Conservation (phyloP, 2,888 invertebrate genomes). For the Calliscelio sp. region DNA sequence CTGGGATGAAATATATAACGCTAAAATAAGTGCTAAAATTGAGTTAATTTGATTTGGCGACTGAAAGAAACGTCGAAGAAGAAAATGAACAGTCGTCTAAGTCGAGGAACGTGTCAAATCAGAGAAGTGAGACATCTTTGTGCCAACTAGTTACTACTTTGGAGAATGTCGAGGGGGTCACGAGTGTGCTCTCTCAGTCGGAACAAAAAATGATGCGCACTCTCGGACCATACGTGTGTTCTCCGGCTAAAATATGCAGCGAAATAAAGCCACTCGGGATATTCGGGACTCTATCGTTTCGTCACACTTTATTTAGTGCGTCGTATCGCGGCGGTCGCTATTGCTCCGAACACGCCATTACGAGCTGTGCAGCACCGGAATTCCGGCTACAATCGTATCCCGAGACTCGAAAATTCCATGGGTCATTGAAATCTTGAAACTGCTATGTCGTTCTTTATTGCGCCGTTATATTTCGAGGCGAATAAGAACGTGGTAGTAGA, state of each 20-base stretch:
- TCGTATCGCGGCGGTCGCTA: constrained; percentile 12
- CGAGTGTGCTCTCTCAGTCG: constrained; percentile 50
- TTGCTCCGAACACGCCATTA: constrained; percentile 19
- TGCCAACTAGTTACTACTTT: constrained; percentile 47
- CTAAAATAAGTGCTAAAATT: too few relatives aligned
- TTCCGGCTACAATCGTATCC: constrained; percentile 19
- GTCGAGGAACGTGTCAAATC: constrained; percentile 66
- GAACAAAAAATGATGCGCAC: constrained; percentile 52
- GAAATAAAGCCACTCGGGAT: constrained; percentile 37
- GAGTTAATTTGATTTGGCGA: too few relatives aligned
- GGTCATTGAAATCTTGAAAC: constrained; percentile 45
- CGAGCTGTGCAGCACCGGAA: not conserved
- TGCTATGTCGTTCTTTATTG: constrained; percentile 26
- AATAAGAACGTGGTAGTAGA: constrained; percentile 5
- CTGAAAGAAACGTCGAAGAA: too few relatives aligned
- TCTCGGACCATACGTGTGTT: constrained; percentile 22
- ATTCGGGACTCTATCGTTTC: constrained; percentile 36
- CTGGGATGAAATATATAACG: too few relatives aligned
- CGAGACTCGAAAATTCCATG: constrained; percentile 31
- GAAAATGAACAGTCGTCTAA: constrained; percentile 47
- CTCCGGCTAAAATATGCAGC: constrained; percentile 30
- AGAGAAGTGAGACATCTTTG: constrained; percentile 52
- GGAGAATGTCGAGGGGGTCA: constrained; percentile 50
- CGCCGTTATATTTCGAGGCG: constrained; percentile 19
- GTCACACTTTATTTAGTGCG: constrained; percentile 46